Evolutionary conservation across 2,888 invertebrate species (phyloP), one percentile per base, ranked within the genome.

Genomic region (Coronaproctus castanopsis): DNA sequence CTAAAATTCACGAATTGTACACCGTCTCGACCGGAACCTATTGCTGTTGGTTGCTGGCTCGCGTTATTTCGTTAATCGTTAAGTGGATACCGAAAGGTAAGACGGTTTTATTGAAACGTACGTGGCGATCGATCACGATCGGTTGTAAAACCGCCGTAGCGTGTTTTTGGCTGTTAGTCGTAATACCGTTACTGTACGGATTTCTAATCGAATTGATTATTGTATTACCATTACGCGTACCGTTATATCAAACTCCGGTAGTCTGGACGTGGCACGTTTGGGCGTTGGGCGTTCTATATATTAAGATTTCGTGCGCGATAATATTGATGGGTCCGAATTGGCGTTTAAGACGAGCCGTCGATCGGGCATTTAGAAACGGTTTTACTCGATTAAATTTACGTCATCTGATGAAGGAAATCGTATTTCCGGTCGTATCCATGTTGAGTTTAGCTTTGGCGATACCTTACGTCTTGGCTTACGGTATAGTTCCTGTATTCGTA

Each of bases 241-340:
- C 93, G 0, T 75, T 92, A 2, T 85, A 88, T 65, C 91, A 95
- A 72, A 90, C 91, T 5, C 96, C 88, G 0, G 85, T 88, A 36
- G 75, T 87, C 60, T 89, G 88, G 70, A 79, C 88, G 56, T 88
- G 87, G 87, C 88, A 96, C 74, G 95, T 97, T 74, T 98, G 97
- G 97, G 96, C 96, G 0, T 76, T 98, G 23, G 68, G 97, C 22
- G 92, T 98, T 14, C 76, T 98, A 1, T 96, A 97, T 71, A 93
- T 95, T 1, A 98, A 98, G 76, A 96, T 97, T 60, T 87, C 93
- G 19, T 91, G 93, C 69, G 97, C 95, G 0, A 77, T 95, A 22
- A 91, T 91, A 0, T 86, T 97, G 82, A 96, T 97, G 93, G 95
- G 95, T 0, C 95, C 96, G 5, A 96, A 96, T 74, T 93, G 95